phyloP scores from a whole-genome alignment of 2,797 vertebrate species.

The Zenarchopterus dispar region DNA sequence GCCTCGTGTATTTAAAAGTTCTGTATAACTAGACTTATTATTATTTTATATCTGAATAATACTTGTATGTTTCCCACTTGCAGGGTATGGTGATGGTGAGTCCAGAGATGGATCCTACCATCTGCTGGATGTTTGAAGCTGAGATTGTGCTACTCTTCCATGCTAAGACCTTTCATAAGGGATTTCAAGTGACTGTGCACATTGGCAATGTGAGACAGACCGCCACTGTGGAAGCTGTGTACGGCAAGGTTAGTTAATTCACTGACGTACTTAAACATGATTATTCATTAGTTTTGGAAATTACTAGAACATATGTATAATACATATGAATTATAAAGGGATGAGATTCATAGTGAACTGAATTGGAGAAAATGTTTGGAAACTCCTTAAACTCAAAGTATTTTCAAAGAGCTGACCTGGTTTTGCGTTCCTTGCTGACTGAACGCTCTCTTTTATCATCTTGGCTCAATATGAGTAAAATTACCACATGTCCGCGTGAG shows the following conservation, averaged over 20 bases:
- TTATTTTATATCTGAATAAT: not conserved
- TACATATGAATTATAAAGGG: too few relatives aligned
- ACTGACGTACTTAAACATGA: not conserved
- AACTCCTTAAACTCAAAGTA: too few relatives aligned
- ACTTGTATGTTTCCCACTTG: conserved; percentile 3
- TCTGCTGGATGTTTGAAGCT: conserved; percentile 96
- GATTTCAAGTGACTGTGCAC: conserved; percentile 97
- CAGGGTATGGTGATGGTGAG: conserved; percentile 99
- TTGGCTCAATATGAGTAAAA: too few relatives aligned
- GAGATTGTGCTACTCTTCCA: conserved; percentile 97
- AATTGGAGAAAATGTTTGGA: too few relatives aligned
- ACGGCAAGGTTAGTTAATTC: conserved; percentile 89
- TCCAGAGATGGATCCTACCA: conserved; percentile 97
- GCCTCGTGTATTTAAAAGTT: not conserved
- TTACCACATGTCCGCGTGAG: too few relatives aligned
- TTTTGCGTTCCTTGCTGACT: too few relatives aligned
- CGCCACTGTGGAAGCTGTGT: conserved; percentile 92
- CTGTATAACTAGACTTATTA: too few relatives aligned
- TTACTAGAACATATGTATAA: too few relatives aligned
- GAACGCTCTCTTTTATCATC: too few relatives aligned
- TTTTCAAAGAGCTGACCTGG: too few relatives aligned
- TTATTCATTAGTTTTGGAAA: too few relatives aligned
- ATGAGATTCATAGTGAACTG: too few relatives aligned
- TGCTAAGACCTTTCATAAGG: conserved; percentile 95
- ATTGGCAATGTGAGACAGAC: conserved; percentile 97